A percentile compares a stretch with the other conserved stretches of the same genome.
These are phyloP conservation scores for Blastomussa wellsi DNA, from an alignment of 92 coral and sea anemone genomes.

Conservation along the genomic window DNA sequence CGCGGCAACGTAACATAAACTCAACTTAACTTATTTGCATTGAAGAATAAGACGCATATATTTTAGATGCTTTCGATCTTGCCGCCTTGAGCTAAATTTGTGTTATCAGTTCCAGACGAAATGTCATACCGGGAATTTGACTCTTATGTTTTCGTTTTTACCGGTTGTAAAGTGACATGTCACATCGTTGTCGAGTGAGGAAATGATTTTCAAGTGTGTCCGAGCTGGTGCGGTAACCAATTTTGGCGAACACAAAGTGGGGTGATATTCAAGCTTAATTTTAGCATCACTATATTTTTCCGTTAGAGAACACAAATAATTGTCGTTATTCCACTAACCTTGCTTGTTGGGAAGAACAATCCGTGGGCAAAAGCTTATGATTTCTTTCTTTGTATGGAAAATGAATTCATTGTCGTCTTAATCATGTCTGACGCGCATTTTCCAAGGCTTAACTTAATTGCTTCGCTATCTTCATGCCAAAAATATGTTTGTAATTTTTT, in stretches of 20 bases:
- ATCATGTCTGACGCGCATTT: conserved; percentile 10
- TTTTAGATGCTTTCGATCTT: conserved; percentile 8
- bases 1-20: not conserved
- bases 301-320: conserved; percentile 6
- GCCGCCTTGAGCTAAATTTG: conserved; percentile 16
- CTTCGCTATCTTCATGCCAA: conserved; percentile 7
- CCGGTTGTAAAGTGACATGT: not conserved
- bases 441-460: conserved; percentile 6
- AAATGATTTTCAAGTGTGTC: not conserved
- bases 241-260: not conserved
- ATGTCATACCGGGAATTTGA: conserved; percentile 23
- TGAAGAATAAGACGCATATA: conserved; percentile 15
- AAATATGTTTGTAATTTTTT: conserved; percentile 24
- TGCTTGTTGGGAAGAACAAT: not conserved
- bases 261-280: not conserved
- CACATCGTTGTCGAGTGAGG: not conserved
- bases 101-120: not conserved
- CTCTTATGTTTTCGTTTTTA: not conserved
- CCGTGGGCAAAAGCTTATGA: not conserved
- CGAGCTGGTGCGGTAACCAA: not conserved
- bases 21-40: conserved; percentile 8
- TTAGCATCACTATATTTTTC: not conserved
- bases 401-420: conserved; percentile 25
- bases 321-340: not conserved
- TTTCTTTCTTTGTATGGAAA: not conserved